Percentiles rank a stretch among this genome's conserved stretches.
Conservation (phyloP, 2,113 vertebrate species). For the Rhinoderma darwinii region DNA sequence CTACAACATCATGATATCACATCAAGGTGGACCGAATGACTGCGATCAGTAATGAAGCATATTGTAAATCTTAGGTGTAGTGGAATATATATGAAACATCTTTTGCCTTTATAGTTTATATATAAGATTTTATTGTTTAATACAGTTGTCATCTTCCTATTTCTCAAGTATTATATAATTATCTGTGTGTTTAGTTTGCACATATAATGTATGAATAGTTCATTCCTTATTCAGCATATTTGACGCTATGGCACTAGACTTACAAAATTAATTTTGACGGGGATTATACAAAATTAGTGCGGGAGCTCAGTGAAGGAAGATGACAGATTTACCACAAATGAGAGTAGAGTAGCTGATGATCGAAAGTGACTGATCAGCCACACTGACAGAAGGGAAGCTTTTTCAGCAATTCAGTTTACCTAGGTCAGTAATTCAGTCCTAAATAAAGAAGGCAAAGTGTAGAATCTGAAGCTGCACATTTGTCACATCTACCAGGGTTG, state of each 20-base stretch:
- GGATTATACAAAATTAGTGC: constrained; percentile 24
- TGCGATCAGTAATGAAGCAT: background rate
- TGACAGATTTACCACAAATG: constrained; percentile 27
- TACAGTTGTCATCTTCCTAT: background rate
- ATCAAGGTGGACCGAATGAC: too few relatives aligned
- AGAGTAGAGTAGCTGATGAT: constrained; percentile 18
- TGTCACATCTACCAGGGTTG: background rate
- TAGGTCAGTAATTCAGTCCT: background rate
- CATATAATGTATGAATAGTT: constrained; percentile 27
- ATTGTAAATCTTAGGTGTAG: too few relatives aligned
- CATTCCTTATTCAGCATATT: constrained; percentile 24
- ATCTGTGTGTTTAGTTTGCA: constrained; percentile 4
- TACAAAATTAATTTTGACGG: constrained; percentile 27
- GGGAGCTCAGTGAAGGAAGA: background rate
- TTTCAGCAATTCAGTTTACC: constrained; percentile 36
- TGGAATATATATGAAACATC: background rate
- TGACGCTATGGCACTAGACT: constrained; percentile 37
- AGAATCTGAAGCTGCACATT: background rate
- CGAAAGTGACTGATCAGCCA: constrained; percentile 27
- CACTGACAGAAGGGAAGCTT: constrained; percentile 3
- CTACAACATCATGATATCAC: too few relatives aligned
- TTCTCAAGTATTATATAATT: background rate
- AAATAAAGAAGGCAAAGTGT: background rate
- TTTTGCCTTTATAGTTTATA: background rate
- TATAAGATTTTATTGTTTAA: background rate